Base-by-base conservation (phyloP, 2,797 vertebrate species). In the Darevskia mixta region DNA sequence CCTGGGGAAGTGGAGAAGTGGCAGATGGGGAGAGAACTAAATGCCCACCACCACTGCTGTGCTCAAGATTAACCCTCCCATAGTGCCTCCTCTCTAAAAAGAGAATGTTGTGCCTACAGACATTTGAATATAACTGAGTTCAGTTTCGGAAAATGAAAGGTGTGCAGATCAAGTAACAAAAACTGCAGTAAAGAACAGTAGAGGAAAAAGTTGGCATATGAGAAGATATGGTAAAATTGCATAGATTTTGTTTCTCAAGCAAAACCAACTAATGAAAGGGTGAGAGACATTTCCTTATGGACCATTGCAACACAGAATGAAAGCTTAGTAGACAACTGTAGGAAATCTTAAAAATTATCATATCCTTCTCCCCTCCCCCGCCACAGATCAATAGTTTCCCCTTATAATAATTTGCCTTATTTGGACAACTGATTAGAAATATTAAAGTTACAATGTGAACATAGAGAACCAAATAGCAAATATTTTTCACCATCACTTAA, bases 71-170 rank as follows among this genome's bases (percentile, higher is more conserved):
- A 27, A 29, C 15, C n/a, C 45, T 18, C 7, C 77, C 29, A n/a
- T 45, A 49, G 29, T 45, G 45, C 18, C 27, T 17, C n/a, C 29
- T 20, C 35, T n/a, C 18, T 32, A 8, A 18, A 32, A 20, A 35
- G 29, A 79, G 49, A 4, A 1, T 79, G 9, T 79, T 79, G 77
- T 13, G 29, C 49, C n/a, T 23, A 23, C 29, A 32, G 17, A 11
- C 29, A 58, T 79, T 32, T 79, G 15, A 29, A 32, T 58, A 49
- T 43, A 79, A 35, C 78, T 79, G 25, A 82, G 9, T 69, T 61
- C 83, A 10, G 83, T 94, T 89, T 92, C 89, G 86, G 90, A 93
- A 92, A 77, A 76, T 94, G 93, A 95, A 92, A 94, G 87, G 87
- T 91, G 87, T 95, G 91, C 83, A 92, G 49, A 13, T 49, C 49